Evolutionary conservation across 2,797 vertebrate species (phyloP), one percentile per base, ranked within the genome.

Genomic region (Poliocrania exsul): DNA sequence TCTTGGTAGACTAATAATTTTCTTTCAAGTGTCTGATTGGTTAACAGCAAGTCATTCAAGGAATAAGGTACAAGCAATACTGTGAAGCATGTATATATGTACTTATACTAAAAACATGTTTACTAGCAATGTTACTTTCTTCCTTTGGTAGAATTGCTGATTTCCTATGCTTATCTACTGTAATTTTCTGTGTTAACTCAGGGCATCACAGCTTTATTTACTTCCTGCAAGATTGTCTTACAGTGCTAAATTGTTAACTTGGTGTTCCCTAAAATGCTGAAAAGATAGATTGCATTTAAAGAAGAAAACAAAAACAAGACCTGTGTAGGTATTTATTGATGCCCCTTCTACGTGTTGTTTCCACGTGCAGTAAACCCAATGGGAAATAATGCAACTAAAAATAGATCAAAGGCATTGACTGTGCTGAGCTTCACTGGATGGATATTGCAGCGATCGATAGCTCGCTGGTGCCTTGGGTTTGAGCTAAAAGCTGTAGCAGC

Each of bases 311-410:
- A 42, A 44, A 67, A 26, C 19, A 25, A 77, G 38, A 46, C 44
- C 73, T 60, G 13, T 74, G 0, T 49, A 46, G 84, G 73, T 85
- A 35, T 71, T 67, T 72, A 78, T 74, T 2, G 3, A 64, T 81
- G 51, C 54, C 50, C 54, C 72, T 74, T 80, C 53, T 40, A 0
- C 33, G 12, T 83, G 62, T 54, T 47, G 26, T 74, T 85, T 29
- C 47, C 54, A 58, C 65, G 28, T 78, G 61, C 90, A 74, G 29
- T 29, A 58, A 81, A 78, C 17, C 60, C 49, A 42, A 7, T 25
- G 92, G 88, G 86, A 90, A 90, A 80, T 80, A 46, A 40, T 26
- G 57, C 49, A 16, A 14, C 92, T 90, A 81, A 96, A 95, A 93
- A 92, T 90, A 91, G 90, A 28, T 31, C 13, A 44, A 35, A 86